Evolutionary conservation across 2,797 vertebrate species (phyloP), one percentile per base, ranked within the genome.

Genomic region (Rhincodon typus): DNA sequence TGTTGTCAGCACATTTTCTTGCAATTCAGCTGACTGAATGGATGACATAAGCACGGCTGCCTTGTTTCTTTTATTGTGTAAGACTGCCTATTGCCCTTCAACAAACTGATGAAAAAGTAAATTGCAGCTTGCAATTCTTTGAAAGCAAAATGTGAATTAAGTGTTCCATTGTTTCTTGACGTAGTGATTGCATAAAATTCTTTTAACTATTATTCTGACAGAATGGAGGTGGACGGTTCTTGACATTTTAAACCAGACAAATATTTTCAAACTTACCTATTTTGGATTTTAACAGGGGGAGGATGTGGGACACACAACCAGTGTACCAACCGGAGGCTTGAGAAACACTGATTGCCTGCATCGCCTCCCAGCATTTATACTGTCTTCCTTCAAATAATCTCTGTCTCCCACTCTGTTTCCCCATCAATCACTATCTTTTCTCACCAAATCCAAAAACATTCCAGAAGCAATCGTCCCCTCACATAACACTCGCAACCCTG

Each of bases 401-500:
- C 1, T 2, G 8, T 30, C 72, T 30, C 70, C 21, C 25, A 7
- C 25, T 1, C n/a, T 13, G 5, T 34, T 30, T n/a, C 74, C 27
- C 27, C 27, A 25, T 3, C 72, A 74, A 74, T 0, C 27, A 34
- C 27, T 2, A 69, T 0, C 67, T 23, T 69, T 25, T 25, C 69
- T 3, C 69, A 6, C 19, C 69, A 62, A 10, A 62, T 25, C 69
- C 5, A 25, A 70, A 25, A 70, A 25, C 69, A 23, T 25, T 30
- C 34, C 30, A 34, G 30, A 77, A 13, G 74, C 34, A 77, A 84
- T 46, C 38, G 25, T 4, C 17, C 38, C 38, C 42, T 42, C 19
- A n/a, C 19, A 13, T 15, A n/a, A 17, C n/a, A 3, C 10, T 1
- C 15, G 8, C 15, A 1, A 3, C 19, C n/a, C n/a, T n/a, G 34